Evolutionary conservation across 1,140 invertebrate genomes (phyloP).

Genomic region (Piezodorus guildinii): DNA sequence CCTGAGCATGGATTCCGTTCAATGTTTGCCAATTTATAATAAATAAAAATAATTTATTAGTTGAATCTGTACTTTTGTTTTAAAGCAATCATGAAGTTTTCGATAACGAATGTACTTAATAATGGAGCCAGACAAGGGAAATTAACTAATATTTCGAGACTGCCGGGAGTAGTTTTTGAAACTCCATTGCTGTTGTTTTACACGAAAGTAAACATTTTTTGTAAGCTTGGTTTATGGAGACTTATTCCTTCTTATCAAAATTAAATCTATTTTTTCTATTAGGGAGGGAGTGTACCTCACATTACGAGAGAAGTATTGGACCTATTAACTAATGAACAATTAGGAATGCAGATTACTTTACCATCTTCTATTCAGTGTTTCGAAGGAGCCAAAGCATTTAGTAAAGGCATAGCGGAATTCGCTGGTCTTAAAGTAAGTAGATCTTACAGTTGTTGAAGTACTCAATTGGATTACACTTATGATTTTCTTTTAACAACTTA

Average conservation of each 20-base stretch:
- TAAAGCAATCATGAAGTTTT: constrained; percentile 17
- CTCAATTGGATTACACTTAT: no score
- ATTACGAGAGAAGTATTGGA: constrained; percentile 52
- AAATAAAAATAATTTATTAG: no score
- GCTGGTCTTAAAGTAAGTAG: constrained; percentile 40
- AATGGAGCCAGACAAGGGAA: constrained; percentile 31
- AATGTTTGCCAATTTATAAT: no score
- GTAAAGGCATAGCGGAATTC: constrained; percentile 42
- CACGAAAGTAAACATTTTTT: constrained; percentile 37
- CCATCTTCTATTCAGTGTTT: constrained; percentile 41
- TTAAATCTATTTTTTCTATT: constrained; percentile 17
- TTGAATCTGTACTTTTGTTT: no score
- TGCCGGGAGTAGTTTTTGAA: constrained; percentile 36
- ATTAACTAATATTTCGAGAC: constrained; percentile 37
- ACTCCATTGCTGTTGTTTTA: constrained; percentile 42
- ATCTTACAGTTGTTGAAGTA: not conserved
- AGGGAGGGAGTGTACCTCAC: constrained; percentile 51
- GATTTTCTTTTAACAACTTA: no score
- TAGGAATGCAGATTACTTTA: constrained; percentile 45
- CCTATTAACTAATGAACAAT: constrained; percentile 38
- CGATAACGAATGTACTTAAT: not conserved
- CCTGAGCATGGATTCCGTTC: no score
- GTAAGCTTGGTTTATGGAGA: not conserved
- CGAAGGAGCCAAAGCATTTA: constrained; percentile 39
- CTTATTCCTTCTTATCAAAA: no score